phyloP scores from a whole-genome alignment of 1,140 invertebrate genomes.

The Liolophura sinensis region DNA sequence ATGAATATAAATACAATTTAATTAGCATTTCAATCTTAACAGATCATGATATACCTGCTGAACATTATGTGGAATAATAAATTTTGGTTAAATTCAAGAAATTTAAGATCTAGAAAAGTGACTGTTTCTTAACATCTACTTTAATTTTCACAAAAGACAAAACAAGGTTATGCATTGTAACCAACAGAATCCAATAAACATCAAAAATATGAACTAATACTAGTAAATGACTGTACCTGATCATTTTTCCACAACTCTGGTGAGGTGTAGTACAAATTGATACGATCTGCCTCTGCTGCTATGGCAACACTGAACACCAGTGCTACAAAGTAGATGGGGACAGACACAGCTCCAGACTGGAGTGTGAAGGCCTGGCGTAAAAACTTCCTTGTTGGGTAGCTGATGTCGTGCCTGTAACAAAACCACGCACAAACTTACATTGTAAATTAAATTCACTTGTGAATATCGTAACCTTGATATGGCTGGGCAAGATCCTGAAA shows the following conservation, averaged over 20 bases:
- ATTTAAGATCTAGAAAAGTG: no score
- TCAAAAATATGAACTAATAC: background rate
- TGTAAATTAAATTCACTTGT: background rate
- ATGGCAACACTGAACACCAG: slow-evolving; percentile 31
- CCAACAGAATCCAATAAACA: background rate
- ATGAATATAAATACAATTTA: no score
- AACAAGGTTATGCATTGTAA: no score
- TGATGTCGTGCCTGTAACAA: slow-evolving; percentile 39
- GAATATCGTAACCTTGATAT: background rate
- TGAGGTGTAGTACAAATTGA: slow-evolving; percentile 26
- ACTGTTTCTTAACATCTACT: no score
- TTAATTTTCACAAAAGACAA: no score
- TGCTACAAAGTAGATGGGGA: slow-evolving; percentile 33
- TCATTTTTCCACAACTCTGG: slow-evolving; percentile 18
- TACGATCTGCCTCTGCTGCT: slow-evolving; percentile 36
- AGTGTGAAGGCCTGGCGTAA: slow-evolving; percentile 35
- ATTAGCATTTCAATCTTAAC: no score
- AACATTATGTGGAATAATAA: no score
- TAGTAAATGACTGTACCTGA: slow-evolving; percentile 18
- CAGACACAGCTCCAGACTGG: slow-evolving; percentile 43
- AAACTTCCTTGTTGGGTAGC: slow-evolving; percentile 33
- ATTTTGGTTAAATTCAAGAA: no score
- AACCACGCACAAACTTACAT: background rate
- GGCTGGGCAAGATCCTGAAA: background rate
- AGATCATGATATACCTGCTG: no score